Percentiles rank a stretch among this genome's conserved stretches.
Conservation (phyloP, 1,140 invertebrate species). For the Thrips palmi region DNA sequence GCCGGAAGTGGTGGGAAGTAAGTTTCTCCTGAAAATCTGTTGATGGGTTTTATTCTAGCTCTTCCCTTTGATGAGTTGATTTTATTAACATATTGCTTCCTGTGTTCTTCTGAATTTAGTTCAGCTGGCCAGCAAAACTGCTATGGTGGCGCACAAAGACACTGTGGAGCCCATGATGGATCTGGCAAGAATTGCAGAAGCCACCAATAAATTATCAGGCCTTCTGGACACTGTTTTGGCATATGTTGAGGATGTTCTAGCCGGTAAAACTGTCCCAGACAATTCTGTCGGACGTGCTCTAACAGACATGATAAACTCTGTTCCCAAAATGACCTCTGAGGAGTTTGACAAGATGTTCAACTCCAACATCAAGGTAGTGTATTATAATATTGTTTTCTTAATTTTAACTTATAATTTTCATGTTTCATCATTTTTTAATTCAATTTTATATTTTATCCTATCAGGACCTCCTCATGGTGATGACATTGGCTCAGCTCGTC, state of each 20-base stretch:
- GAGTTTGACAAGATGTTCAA: constrained; percentile 92
- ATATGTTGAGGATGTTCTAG: constrained; percentile 77
- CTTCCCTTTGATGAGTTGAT: too few species aligned
- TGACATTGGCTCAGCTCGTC: constrained; percentile 86
- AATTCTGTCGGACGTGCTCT: constrained; percentile 69
- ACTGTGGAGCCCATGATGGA: constrained; percentile 65
- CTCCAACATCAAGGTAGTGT: constrained; percentile 67
- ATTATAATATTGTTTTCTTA: background rate
- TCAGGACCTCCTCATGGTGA: constrained; percentile 86
- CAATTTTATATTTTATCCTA: constrained; percentile 14
- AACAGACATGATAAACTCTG: constrained; percentile 72
- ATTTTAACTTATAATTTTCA: constrained; percentile 11
- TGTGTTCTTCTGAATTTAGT: too few species aligned
- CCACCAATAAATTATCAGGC: constrained; percentile 50
- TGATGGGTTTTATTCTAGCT: constrained; percentile 4
- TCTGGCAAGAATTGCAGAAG: constrained; percentile 68
- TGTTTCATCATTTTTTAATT: constrained; percentile 15
- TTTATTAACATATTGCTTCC: too few species aligned
- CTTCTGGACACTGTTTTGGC: constrained; percentile 62
- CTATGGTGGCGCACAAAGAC: constrained; percentile 18
- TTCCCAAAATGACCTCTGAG: constrained; percentile 75
- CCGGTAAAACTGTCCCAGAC: constrained; percentile 49
- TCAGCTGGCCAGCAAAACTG: too few species aligned
- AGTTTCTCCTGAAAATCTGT: constrained; percentile 13
- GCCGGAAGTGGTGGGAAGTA: constrained; percentile 57